These are phyloP conservation scores for Reticulitermes lucifugus DNA, from an alignment of 2,888 invertebrate genomes.

Conservation along the genomic window DNA sequence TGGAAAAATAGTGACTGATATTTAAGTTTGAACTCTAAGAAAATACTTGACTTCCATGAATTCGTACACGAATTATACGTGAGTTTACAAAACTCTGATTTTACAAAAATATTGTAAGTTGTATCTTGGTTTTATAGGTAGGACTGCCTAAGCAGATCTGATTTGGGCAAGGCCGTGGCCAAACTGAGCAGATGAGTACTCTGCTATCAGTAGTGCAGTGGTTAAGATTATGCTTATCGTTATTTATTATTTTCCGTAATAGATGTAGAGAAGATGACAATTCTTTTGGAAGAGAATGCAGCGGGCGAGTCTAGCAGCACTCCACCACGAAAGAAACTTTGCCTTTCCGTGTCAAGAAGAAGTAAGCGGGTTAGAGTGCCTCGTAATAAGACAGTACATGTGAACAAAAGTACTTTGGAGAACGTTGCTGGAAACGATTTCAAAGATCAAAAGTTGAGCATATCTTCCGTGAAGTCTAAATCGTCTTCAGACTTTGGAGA, in stretches of 20 bases:
- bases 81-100: constrained; percentile 20
- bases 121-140: background rate
- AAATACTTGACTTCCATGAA: constrained; percentile 52
- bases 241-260: constrained; percentile 39
- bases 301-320: constrained; percentile 59
- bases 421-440: background rate
- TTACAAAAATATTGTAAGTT: background rate
- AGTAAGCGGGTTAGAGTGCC: constrained; percentile 16
- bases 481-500: constrained; percentile 1
- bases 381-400: constrained; percentile 37
- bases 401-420: constrained; percentile 5
- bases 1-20: constrained; percentile 34
- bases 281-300: constrained; percentile 66
- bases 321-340: constrained; percentile 65
- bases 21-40: constrained; percentile 33
- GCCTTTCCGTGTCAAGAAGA: constrained; percentile 59
- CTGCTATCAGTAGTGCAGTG: background rate
- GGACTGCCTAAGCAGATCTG: background rate
- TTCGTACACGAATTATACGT: constrained; percentile 49
- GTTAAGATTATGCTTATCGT: background rate
- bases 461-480: background rate
- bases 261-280: constrained; percentile 67
- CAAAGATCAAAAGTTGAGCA: constrained; percentile 1
- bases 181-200: background rate
- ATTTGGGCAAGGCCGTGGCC: constrained; percentile 3